Evolutionary conservation across 2,888 invertebrate genomes (phyloP).

Genomic region (Diaperis boleti): DNA sequence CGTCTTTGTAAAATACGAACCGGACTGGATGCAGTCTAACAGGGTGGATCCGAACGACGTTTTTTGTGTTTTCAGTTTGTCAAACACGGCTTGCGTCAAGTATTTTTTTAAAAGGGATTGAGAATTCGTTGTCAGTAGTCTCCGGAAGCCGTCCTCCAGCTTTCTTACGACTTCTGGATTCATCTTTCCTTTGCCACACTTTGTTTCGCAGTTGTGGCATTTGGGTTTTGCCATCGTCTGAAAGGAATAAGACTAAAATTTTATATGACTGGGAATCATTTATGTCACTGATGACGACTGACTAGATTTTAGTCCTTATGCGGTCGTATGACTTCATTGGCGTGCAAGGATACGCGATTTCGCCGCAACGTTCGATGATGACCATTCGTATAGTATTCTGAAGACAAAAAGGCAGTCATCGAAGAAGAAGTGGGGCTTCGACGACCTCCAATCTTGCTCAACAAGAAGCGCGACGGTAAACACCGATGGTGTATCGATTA

Average conservation of each 20-base stretch:
- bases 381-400: no score
- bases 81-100: constrained; percentile 69
- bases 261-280: neutral
- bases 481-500: no score
- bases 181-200: constrained; percentile 57
- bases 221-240: constrained; percentile 46
- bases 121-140: constrained; percentile 67
- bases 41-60: constrained; percentile 73
- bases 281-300: neutral
- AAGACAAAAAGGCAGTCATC: no score
- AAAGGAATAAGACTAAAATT: neutral
- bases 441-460: no score
- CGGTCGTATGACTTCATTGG: no score
- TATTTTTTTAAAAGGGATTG: constrained; percentile 75
- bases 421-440: no score
- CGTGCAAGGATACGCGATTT: no score
- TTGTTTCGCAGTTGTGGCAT: constrained; percentile 56
- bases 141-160: constrained; percentile 68
- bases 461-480: no score
- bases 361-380: no score
- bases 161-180: constrained; percentile 65
- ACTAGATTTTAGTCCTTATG: no score
- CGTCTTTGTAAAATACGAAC: constrained; percentile 59
- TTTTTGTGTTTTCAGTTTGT: constrained; percentile 69
- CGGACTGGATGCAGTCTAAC: constrained; percentile 75